phyloP scores from a whole-genome alignment of 2,888 invertebrate genomes.

The Leptinotarsa tumamoca region DNA sequence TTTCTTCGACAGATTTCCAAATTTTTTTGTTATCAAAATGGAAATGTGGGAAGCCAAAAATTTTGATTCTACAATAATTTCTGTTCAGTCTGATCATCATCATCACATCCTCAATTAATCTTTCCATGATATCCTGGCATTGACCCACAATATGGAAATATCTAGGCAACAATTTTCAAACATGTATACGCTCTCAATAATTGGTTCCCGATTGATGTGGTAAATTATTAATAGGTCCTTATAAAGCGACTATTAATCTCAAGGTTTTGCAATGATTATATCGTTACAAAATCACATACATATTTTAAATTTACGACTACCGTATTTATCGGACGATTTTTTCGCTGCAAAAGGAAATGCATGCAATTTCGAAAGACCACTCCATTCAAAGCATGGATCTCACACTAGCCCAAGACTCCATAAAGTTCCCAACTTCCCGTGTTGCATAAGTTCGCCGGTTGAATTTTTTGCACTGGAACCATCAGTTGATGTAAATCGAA shows the following conservation, averaged over 20 bases:
- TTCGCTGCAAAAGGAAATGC: slow-evolving; percentile 12
- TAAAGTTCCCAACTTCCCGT: slow-evolving; percentile 36
- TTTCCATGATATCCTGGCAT: not conserved
- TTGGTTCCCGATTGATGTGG: slow-evolving; percentile 5
- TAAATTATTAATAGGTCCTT: slow-evolving; percentile 6
- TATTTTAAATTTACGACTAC: slow-evolving; percentile 10
- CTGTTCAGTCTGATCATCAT: not conserved
- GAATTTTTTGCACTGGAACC: slow-evolving; percentile 4
- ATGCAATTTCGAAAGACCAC: not conserved
- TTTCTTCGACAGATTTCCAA: no score
- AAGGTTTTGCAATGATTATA: slow-evolving; percentile 22
- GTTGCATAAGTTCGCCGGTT: slow-evolving; percentile 30
- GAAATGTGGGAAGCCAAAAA: no score
- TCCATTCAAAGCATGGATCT: not conserved
- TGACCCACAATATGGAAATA: not conserved
- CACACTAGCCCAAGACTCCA: not conserved
- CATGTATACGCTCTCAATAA: slow-evolving; percentile 17
- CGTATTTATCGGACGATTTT: slow-evolving; percentile 15
- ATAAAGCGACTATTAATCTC: slow-evolving; percentile 15
- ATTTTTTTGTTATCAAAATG: no score
- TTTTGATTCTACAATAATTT: not conserved
- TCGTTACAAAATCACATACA: slow-evolving; percentile 21
- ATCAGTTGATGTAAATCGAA: slow-evolving; percentile 40
- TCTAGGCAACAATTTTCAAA: slow-evolving; percentile 2
- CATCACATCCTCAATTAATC: not conserved